Conservation (phyloP, 2,113 vertebrate genomes). For the Anseranas semipalmata region DNA sequence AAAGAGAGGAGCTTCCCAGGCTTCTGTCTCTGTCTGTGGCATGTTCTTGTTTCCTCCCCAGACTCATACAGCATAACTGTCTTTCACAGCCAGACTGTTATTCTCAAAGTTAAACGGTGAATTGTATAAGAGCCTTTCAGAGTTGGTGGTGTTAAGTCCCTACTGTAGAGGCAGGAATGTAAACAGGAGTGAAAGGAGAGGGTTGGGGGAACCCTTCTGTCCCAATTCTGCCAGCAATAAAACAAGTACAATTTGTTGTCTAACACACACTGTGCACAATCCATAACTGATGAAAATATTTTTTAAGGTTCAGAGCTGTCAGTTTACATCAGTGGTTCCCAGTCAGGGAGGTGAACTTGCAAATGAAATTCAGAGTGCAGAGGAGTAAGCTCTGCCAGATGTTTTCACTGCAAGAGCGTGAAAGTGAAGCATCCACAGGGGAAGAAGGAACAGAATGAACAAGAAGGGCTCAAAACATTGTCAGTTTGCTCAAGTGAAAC, state of each 20-base stretch:
- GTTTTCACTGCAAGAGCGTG: not conserved
- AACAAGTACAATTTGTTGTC: not conserved
- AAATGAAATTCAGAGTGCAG: not conserved
- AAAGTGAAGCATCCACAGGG: not conserved
- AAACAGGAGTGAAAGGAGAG: not conserved
- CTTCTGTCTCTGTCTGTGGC: not conserved
- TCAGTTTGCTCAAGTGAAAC: not conserved
- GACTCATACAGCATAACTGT: not conserved
- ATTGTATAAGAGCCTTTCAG: slow-evolving; percentile 10
- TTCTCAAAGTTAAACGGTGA: not conserved
- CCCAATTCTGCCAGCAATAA: not conserved
- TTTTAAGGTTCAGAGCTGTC: not conserved
- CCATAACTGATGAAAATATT: not conserved
- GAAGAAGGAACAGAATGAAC: not conserved
- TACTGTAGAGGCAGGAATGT: not conserved
- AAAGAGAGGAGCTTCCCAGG: not conserved
- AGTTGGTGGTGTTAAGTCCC: not conserved
- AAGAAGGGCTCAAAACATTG: not conserved
- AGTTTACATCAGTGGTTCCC: not conserved
- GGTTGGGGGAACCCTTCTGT: not conserved
- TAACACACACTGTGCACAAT: not conserved
- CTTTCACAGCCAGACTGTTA: not conserved
- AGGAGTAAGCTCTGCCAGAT: not conserved
- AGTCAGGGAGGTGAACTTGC: not conserved
- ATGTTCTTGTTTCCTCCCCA: not conserved